Evolutionary conservation across 2,113 vertebrate species (phyloP), one percentile per base, ranked within the genome.

Genomic region (Platycercus adscitus): DNA sequence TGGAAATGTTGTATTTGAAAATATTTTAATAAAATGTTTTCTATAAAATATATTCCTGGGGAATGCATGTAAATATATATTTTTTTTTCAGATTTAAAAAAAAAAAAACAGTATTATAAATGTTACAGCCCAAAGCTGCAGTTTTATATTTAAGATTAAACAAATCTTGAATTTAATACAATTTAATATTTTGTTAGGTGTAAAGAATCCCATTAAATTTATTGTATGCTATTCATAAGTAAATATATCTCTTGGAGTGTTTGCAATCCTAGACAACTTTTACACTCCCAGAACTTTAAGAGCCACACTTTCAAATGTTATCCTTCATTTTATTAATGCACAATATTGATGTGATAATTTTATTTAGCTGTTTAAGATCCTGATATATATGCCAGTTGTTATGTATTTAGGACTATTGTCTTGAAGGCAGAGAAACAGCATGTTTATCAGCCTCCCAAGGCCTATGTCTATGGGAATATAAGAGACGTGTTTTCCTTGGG

Each of bases 61-160:
- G 41, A 71, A 89, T 68, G 33, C 3, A 72, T 10, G 11, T 41
- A 71, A 60, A 75, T 53, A n/a, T n/a, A 24, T 20, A 25, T 47
- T 4, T 7, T 43, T 60, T 72, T 44, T 46, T 68, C 55, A 58
- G 50, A 47, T 55, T 25, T 43, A 68, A 83, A 82, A 87, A 44
- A 58, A 39, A 39, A 39, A 77, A 90, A 86, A 7, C 6, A 17
- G 9, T 61, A 46, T 70, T 85, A 37, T 46, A 47, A 88, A 69
- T 39, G 29, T 78, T 61, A 28, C 82, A 76, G 9, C 52, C 35
- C 39, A 77, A 88, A 71, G 7, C 23, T 71, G 19, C 68, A 1
- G 1, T 63, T 92, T 95, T 78, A 29, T 77, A 92, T 94, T 92
- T 95, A 86, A 65, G 53, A 95, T 78, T 78, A 71, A 84, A 92